phyloP scores from a whole-genome alignment of 1,140 invertebrate species.

The Eueides isabella region DNA sequence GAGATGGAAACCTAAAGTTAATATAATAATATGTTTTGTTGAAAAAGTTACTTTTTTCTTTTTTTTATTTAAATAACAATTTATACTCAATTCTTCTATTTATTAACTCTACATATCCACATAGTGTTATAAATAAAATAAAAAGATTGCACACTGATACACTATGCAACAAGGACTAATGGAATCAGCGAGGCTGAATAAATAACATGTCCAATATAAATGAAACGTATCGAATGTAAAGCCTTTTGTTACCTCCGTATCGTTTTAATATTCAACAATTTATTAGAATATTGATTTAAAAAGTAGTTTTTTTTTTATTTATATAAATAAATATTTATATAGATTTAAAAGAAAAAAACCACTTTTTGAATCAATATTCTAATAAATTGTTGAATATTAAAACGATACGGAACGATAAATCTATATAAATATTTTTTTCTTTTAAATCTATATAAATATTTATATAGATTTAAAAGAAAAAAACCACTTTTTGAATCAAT shows the following conservation, averaged over 20 bases:
- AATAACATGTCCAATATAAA: conserved; percentile 13
- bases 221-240: conserved; percentile 7
- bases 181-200: conserved; percentile 11
- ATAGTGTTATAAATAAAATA: not conserved
- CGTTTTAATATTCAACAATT: conserved; percentile 5
- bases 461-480: too few species aligned
- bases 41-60: too few species aligned
- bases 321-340: too few species aligned
- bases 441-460: too few species aligned
- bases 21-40: too few species aligned
- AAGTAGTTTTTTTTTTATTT: too few species aligned
- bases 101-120: not conserved
- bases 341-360: too few species aligned
- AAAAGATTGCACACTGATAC: not conserved
- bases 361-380: not conserved
- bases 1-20: too few species aligned
- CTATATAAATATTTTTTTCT: too few species aligned
- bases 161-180: conserved; percentile 5
- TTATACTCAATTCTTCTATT: too few species aligned
- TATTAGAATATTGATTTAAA: not conserved
- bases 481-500: not conserved
- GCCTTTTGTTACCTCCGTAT: conserved; percentile 7
- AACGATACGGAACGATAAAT: conserved; percentile 11
- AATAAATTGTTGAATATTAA: not conserved
- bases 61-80: too few species aligned